A percentile compares a stretch with the other conserved stretches of the same genome.
Conservation (phyloP, 2,888 invertebrate genomes). For the Stomorhina lunata region DNA sequence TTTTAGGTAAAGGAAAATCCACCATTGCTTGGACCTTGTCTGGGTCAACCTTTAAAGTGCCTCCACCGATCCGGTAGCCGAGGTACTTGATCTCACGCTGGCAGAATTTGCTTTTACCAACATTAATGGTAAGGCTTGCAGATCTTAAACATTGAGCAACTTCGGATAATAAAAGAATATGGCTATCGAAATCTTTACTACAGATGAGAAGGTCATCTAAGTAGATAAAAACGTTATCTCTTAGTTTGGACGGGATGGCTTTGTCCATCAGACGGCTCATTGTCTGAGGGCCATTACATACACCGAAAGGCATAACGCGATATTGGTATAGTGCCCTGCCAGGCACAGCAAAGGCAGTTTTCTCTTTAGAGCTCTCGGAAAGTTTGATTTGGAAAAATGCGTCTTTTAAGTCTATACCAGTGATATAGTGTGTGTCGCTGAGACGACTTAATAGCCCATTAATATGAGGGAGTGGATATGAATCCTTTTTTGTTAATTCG, state of each 20-base stretch:
- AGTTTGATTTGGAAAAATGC: too few relatives aligned
- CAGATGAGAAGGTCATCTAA: constrained; percentile 15
- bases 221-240: constrained; percentile 18
- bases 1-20: neutral
- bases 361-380: too few relatives aligned
- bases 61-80: constrained; percentile 1
- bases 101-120: neutral
- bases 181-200: neutral
- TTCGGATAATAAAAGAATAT: neutral
- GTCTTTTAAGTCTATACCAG: too few relatives aligned
- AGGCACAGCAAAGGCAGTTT: too few relatives aligned
- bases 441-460: too few relatives aligned
- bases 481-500: too few relatives aligned
- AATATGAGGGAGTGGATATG: too few relatives aligned
- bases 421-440: too few relatives aligned
- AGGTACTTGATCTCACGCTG: constrained; percentile 3
- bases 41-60: neutral
- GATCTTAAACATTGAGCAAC: neutral
- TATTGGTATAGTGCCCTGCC: constrained; percentile 59
- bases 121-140: neutral
- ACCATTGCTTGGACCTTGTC: neutral
- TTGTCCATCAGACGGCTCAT: constrained; percentile 49
- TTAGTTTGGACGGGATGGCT: constrained; percentile 2
- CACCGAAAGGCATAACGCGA: constrained; percentile 59
- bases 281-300: constrained; percentile 51